phyloP scores from a whole-genome alignment of 2,113 vertebrate species.

The Ginglymostoma cirratum region DNA sequence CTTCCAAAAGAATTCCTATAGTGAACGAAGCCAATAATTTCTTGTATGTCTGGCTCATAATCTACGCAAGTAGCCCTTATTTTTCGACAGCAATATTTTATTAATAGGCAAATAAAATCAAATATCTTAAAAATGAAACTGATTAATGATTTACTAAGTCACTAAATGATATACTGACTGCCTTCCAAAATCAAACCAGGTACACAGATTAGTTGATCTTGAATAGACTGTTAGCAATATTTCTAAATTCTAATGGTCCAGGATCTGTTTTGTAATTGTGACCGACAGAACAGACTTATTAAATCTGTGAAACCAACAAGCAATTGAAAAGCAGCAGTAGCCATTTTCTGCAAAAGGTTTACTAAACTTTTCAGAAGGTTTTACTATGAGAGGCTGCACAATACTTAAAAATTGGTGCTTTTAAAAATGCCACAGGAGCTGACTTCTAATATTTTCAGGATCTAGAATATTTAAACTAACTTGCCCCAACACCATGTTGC shows the following conservation, averaged over 20 bases:
- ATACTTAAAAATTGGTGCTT: neutral
- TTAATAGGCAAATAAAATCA: neutral
- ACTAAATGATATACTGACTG: neutral
- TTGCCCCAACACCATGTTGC: neutral
- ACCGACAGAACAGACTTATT: neutral
- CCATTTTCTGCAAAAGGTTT: neutral
- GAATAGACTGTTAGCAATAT: neutral
- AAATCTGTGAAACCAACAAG: neutral
- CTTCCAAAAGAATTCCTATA: too few species aligned
- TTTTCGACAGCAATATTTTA: neutral
- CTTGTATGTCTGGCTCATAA: neutral
- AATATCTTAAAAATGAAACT: neutral
- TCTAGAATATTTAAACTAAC: neutral
- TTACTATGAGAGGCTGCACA: neutral
- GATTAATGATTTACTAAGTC: constrained; percentile 14
- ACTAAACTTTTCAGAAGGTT: neutral
- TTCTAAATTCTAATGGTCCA: neutral
- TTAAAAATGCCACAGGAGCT: neutral
- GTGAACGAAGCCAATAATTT: neutral
- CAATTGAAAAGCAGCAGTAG: neutral
- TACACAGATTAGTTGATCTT: neutral
- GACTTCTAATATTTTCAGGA: neutral
- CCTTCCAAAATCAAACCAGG: neutral
- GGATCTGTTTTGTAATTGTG: neutral
- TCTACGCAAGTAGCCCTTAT: neutral